Evolutionary conservation across 2,113 vertebrate genomes (phyloP).

Genomic region (Prionailurus bengalensis): DNA sequence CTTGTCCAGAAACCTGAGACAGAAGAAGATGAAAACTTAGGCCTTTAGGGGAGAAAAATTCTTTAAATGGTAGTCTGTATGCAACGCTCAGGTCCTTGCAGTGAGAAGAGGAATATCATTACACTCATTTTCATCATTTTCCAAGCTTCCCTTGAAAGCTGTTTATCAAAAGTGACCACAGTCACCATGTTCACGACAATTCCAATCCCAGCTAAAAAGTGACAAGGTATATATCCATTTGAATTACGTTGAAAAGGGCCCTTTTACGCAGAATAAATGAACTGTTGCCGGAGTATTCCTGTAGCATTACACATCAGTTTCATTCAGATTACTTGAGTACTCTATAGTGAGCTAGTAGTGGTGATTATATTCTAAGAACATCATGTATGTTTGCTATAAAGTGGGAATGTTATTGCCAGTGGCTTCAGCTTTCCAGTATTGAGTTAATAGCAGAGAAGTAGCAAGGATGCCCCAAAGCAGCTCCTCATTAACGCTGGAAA

Average conservation of each 20-base stretch:
- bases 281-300: neutral
- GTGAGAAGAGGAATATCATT: conserved; percentile 15
- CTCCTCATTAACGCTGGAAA: neutral
- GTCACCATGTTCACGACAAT: neutral
- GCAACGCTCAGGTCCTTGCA: neutral
- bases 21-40: conserved; percentile 50
- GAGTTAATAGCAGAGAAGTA: neutral
- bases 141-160: conserved; percentile 31
- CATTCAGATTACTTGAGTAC: neutral
- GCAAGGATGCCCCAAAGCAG: neutral
- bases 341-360: neutral
- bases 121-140: neutral
- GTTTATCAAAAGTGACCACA: neutral
- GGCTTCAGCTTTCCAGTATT: neutral
- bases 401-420: neutral
- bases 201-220: neutral
- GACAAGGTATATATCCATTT: neutral
- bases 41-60: neutral
- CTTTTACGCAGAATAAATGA: conserved; percentile 48
- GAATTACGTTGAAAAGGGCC: neutral
- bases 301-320: neutral
- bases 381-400: neutral
- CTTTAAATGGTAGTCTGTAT: neutral
- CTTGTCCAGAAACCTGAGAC: neutral
- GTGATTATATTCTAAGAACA: conserved; percentile 14